Evolutionary conservation across 2,797 vertebrate genomes (phyloP), one percentile per base, ranked within the genome.

Genomic region (Selene dorsalis): DNA sequence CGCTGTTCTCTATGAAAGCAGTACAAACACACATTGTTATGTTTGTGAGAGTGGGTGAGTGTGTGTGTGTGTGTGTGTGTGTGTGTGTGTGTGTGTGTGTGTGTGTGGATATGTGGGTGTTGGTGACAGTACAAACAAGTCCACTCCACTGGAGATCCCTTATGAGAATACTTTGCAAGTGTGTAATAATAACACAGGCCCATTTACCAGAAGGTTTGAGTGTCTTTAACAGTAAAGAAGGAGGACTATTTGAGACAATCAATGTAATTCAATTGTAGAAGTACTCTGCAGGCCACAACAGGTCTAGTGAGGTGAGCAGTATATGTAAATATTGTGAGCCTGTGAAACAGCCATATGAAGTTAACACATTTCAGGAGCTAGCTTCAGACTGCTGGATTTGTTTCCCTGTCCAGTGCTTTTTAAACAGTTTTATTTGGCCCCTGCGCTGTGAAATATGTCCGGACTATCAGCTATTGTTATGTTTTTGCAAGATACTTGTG

Each of bases 1-100:
- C 48, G 84, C 87, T 80, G 83, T 85, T 89, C 90, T 53, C 72
- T 22, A 22, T 82, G 77, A 88, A 88, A 89, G 82, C 80, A 84
- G 81, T 70, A 84, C 85, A 89, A 93, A 90, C 84, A 90, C 77
- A 84, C 85, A 82, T 68, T 86, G 84, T 89, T 88, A 78, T 88
- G 86, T 65, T 84, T 77, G 80, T 64, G 53, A 9, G 53, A 47
- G 60, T 63, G 73, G 35, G 68, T 45, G 74, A 12, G 30, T 28
- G 67, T 12, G 65, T 28, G 64, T 22, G 58, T 22, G 70, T 17
- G 47, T 11, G 32, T 17, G 64, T 20, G 59, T 14, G 26, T 13
- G 39, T 41, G 39, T 41, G 12, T 41, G 41, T 14, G 39, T 18
- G 64, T 20, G 59, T 14, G 22, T 58, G 32, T 63, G 65, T 65